A percentile compares a stretch with the other conserved stretches of the same genome.
These are phyloP conservation scores for Proales similis DNA, from an alignment of 1,140 invertebrate species.

Conservation along the genomic window DNA sequence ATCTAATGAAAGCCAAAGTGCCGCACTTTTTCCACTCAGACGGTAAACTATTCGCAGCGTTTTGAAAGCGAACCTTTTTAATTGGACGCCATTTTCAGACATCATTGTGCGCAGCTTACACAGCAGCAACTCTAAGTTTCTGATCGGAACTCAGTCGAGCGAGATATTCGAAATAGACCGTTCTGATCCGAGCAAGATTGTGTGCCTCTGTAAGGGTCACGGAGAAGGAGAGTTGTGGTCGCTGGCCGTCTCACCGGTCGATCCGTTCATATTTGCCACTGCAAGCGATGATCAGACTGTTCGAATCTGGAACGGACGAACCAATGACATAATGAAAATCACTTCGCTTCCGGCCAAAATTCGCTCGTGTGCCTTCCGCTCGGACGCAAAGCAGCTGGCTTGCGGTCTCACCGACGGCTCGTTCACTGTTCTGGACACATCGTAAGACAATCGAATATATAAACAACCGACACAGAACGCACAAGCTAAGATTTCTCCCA, in stretches of 20 bases:
- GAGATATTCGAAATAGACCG: conserved; percentile 50
- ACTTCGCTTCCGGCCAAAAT: conserved; percentile 48
- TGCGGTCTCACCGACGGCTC: conserved; percentile 48
- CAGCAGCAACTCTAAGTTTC: conserved; percentile 32
- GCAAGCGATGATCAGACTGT: conserved; percentile 54
- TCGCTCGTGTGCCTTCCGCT: conserved; percentile 50
- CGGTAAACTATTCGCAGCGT: too few species aligned
- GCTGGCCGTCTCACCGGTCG: conserved; percentile 48
- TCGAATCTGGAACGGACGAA: conserved; percentile 37
- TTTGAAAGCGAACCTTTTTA: too few species aligned
- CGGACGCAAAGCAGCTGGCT: conserved; percentile 48
- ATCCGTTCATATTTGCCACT: conserved; percentile 50
- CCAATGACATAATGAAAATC: conserved; percentile 45
- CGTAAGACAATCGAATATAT: conserved; percentile 2
- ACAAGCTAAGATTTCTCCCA: neutral
- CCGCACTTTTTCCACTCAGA: conserved; percentile 18
- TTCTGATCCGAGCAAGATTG: conserved; percentile 43
- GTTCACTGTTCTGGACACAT: conserved; percentile 3
- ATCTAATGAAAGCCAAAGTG: conserved; percentile 39
- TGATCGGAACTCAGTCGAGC: conserved; percentile 50
- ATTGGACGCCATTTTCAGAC: too few species aligned
- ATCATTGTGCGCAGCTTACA: conserved; percentile 9
- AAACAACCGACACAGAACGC: neutral
- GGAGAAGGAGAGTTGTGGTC: conserved; percentile 53
- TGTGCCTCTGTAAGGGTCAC: conserved; percentile 50